Conservation (phyloP, 2,113 vertebrate genomes). For the Limanda limanda region DNA sequence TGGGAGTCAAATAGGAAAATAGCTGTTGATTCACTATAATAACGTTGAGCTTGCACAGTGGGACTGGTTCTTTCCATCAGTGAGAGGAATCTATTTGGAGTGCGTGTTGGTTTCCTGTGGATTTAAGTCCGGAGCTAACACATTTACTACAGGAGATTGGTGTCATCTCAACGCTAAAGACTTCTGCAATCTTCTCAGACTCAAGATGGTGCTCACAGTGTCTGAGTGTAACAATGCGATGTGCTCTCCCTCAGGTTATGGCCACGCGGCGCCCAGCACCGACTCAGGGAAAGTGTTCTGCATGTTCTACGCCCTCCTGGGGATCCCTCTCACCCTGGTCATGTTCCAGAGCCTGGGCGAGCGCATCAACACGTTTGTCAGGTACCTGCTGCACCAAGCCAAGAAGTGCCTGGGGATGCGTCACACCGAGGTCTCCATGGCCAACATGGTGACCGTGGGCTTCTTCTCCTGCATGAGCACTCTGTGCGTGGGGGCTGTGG, state of each 20-base stretch:
- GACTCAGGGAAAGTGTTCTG: conserved; percentile 98
- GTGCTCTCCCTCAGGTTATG: conserved; percentile 86
- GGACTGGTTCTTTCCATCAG: conserved; percentile 23
- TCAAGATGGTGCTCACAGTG: neutral
- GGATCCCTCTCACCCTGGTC: conserved; percentile 96
- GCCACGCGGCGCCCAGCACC: conserved; percentile 96
- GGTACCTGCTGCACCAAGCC: conserved; percentile 91
- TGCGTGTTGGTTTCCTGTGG: conserved; percentile 19
- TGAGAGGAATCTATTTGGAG: conserved; percentile 2
- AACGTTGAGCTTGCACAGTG: conserved; percentile 9
- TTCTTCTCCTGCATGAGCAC: conserved; percentile 96
- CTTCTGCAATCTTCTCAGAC: too few species aligned
- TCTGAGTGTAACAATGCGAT: neutral
- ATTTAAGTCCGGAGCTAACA: neutral
- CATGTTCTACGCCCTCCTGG: conserved; percentile 97
- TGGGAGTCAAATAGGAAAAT: conserved; percentile 21
- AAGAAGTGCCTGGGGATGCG: conserved; percentile 93
- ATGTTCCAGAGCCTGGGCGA: conserved; percentile 99
- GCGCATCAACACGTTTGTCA: conserved; percentile 96
- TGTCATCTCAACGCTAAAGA: too few species aligned
- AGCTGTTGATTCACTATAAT: conserved; percentile 28
- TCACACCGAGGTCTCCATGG: conserved; percentile 93
- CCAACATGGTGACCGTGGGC: conserved; percentile 98
- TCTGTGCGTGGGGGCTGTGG: conserved; percentile 90
- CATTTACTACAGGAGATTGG: too few species aligned